Percentiles rank a stretch among this genome's conserved stretches.
Evolutionary conservation across 2,888 invertebrate species (phyloP).

Genomic region (Osedax frankpressi): DNA sequence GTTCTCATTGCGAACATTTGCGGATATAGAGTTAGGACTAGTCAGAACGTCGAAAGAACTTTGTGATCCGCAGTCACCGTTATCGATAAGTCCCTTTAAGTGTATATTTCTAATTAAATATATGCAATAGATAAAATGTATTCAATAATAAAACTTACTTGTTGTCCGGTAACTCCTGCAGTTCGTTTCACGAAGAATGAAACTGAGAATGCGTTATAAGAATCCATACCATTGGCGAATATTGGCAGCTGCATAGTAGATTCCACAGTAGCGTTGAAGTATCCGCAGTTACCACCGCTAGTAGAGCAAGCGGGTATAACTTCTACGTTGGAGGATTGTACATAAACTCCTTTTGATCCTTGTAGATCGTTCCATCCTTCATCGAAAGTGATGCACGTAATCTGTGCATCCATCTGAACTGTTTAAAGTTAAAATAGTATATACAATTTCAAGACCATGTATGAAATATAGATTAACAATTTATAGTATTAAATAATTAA

Average conservation of each 20-base stretch:
- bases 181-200: slow-evolving; percentile 2
- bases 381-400: slow-evolving; percentile 11
- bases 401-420: not conserved
- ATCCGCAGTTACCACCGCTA: slow-evolving; percentile 8
- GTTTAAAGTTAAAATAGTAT: too few relatives aligned
- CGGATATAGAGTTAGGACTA: too few relatives aligned
- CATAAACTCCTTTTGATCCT: not conserved
- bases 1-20: too few relatives aligned
- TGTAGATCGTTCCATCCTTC: not conserved
- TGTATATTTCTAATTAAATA: too few relatives aligned
- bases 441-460: too few relatives aligned
- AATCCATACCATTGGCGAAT: slow-evolving; percentile 5
- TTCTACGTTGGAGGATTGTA: too few relatives aligned
- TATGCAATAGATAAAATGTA: too few relatives aligned
- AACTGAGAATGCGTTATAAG: not conserved
- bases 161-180: not conserved
- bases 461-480: too few relatives aligned
- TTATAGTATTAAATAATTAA: too few relatives aligned
- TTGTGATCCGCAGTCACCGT: not conserved
- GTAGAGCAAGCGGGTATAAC: not conserved
- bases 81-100: not conserved
- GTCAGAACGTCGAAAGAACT: not conserved
- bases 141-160: too few relatives aligned
- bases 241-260: not conserved
- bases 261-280: not conserved